Base-by-base conservation (phyloP, 2,888 invertebrate genomes). In the Oxycera nigricornis region DNA sequence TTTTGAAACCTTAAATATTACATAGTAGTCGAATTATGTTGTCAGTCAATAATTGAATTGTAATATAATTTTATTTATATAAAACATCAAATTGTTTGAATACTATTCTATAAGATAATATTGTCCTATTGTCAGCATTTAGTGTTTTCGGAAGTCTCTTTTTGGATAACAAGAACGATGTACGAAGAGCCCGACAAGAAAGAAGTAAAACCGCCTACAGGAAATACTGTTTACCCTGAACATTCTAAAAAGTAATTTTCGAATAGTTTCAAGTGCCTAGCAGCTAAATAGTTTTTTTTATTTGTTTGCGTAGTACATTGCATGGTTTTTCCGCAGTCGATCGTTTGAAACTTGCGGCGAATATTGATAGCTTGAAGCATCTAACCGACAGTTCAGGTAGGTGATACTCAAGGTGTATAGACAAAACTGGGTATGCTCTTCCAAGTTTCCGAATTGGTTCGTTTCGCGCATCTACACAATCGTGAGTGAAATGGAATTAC, bases 361-460 rank as follows among this genome's bases (percentile, higher is more conserved):
- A 41, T 41, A 22, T 67, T 26, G n/a, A 67, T 7, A 67, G 2
- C 3, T 41, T 67, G 24, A 39, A 41, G 7, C 24, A 67, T 35
- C 26, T 67, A 14, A 67, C 67, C 9, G 26, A 35, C 7, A 67
- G 67, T 28, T 24, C 46, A 4, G 67, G 67, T 67, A 35, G 4
- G 20, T 2, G 11, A 35, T 24, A 55, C n/a, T n/a, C n/a, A n/a
- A n/a, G n/a, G n/a, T n/a, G n/a, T n/a, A n/a, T n/a, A n/a, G n/a
- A n/a, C n/a, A n/a, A n/a, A n/a, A n/a, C n/a, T n/a, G n/a, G n/a
- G n/a, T n/a, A n/a, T n/a, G n/a, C n/a, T n/a, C n/a, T n/a, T n/a
- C n/a, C n/a, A n/a, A n/a, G n/a, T n/a, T n/a, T n/a, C n/a, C n/a
- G n/a, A n/a, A n/a, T n/a, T n/a, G n/a, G n/a, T n/a, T n/a, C n/a